Percentiles rank a stretch among this genome's conserved stretches.
phyloP scores from a whole-genome alignment of 2,797 vertebrate species.

The Tamandua tetradactyla region DNA sequence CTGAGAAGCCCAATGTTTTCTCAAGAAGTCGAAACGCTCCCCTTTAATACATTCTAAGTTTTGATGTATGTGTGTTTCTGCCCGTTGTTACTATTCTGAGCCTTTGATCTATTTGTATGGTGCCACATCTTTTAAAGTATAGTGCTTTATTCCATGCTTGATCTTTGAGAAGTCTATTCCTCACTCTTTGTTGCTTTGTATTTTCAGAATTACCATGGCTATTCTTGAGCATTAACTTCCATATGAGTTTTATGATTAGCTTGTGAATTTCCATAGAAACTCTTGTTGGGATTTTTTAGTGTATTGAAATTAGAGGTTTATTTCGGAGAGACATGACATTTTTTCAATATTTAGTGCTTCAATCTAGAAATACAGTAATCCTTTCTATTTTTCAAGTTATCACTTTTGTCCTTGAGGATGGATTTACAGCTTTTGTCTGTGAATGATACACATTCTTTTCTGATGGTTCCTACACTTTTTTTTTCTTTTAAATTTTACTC shows the following conservation, averaged over 20 bases:
- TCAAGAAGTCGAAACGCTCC: not conserved
- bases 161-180: not conserved
- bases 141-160: not conserved
- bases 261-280: conserved; percentile 34
- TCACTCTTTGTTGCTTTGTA: not conserved
- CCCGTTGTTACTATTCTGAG: not conserved
- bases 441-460: not conserved
- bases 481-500: too few relatives aligned
- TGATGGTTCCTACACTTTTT: not conserved
- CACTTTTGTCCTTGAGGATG: conserved; percentile 1
- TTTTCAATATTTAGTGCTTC: not conserved
- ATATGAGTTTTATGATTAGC: conserved; percentile 1
- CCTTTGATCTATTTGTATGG: not conserved
- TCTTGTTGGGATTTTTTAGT: conserved; percentile 1
- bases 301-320: not conserved
- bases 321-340: not conserved
- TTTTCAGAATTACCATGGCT: not conserved
- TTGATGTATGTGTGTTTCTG: not conserved
- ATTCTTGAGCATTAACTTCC: not conserved
- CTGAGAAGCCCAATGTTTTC: not conserved
- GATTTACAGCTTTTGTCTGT: not conserved
- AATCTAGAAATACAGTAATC: not conserved
- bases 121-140: not conserved
- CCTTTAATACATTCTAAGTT: not conserved
- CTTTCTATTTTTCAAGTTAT: conserved; percentile 3